Evolutionary conservation across 2,888 invertebrate genomes (phyloP).

Genomic region (Epiblema foenella): DNA sequence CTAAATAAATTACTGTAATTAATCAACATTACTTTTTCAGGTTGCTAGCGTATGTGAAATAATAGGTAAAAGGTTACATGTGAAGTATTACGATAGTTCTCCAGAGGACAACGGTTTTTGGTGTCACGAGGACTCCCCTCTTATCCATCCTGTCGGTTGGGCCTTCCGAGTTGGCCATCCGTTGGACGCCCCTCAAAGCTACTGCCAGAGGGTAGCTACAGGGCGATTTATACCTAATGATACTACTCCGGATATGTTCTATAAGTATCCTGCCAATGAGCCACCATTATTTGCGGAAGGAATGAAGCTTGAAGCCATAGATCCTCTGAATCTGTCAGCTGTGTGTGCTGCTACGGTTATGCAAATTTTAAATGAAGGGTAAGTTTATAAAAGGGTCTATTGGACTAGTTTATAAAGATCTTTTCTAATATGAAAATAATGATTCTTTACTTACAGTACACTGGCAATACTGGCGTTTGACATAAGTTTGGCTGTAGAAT

Average conservation of each 20-base stretch:
- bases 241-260: constrained; percentile 92
- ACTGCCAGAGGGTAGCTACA: constrained; percentile 89
- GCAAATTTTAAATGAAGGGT: constrained; percentile 95
- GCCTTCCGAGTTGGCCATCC: constrained; percentile 95
- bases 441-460: too few relatives aligned
- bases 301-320: constrained; percentile 98
- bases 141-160: constrained; percentile 99
- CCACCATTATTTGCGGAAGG: constrained; percentile 89
- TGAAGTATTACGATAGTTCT: constrained; percentile 94
- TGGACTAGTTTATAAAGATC: too few relatives aligned
- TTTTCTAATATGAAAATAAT: too few relatives aligned
- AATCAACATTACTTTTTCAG: constrained; percentile 64
- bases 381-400: not conserved
- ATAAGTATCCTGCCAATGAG: constrained; percentile 84
- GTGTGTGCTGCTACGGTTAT: constrained; percentile 98
- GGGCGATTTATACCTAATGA: constrained; percentile 90
- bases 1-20: not conserved
- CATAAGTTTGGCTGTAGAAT: too few relatives aligned
- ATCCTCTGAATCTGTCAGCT: constrained; percentile 96
- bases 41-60: constrained; percentile 96
- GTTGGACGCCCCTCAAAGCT: constrained; percentile 92
- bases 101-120: constrained; percentile 95
- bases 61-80: constrained; percentile 95
- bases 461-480: too few relatives aligned
- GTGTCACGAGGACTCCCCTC: constrained; percentile 97